Evolutionary conservation across 2,797 vertebrate genomes (phyloP).

Genomic region (Jordanella pulchra): DNA sequence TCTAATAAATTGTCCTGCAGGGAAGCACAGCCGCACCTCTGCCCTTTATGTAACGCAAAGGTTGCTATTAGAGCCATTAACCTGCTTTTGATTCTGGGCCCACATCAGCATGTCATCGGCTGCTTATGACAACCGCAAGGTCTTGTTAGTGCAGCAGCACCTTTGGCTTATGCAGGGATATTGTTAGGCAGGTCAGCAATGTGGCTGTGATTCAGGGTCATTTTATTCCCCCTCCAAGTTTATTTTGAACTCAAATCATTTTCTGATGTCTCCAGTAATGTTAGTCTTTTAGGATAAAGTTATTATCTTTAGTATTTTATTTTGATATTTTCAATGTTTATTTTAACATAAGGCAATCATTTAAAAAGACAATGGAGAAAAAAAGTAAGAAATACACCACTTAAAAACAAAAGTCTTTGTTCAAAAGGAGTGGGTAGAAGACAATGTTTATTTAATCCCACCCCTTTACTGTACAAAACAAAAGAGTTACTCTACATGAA

Average conservation of each 20-base stretch:
- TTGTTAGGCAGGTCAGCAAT: constrained; percentile 1
- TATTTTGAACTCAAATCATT: constrained; percentile 19
- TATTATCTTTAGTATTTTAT: too few relatives aligned
- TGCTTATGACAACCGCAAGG: neutral
- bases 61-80: constrained; percentile 36
- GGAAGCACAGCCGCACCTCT: constrained; percentile 29
- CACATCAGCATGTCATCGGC: constrained; percentile 17
- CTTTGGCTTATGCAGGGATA: neutral
- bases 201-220: neutral
- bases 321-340: too few relatives aligned
- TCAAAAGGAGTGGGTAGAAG: too few relatives aligned
- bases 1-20: constrained; percentile 34
- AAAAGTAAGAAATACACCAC: too few relatives aligned
- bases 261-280: constrained; percentile 3
- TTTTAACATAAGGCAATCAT: too few relatives aligned
- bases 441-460: too few relatives aligned
- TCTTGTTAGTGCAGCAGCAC: neutral
- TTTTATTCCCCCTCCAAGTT: constrained; percentile 10
- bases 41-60: constrained; percentile 37
- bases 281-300: too few relatives aligned
- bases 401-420: too few relatives aligned
- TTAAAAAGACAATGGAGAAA: too few relatives aligned
- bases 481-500: too few relatives aligned
- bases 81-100: constrained; percentile 37
- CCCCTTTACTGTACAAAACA: too few relatives aligned